These are phyloP conservation scores for Cecidostiba fungosa DNA, from an alignment of 2,888 invertebrate genomes.

Conservation along the genomic window DNA sequence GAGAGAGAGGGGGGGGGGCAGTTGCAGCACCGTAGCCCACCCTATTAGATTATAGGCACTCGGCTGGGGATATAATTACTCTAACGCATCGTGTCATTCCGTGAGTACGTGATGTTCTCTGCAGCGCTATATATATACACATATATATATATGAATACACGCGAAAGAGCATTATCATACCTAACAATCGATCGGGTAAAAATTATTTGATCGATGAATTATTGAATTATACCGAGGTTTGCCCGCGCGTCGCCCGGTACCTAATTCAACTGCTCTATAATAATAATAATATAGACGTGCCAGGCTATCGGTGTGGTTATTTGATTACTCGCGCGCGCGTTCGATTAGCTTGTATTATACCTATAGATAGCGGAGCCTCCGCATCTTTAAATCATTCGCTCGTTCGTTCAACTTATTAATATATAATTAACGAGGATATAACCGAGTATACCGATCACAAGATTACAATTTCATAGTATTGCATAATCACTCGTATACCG, in stretches of 20 bases:
- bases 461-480: no score
- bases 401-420: no score
- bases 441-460: no score
- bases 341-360: no score
- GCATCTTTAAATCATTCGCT: not conserved
- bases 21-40: not conserved
- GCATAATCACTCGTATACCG: no score
- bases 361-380: no score
- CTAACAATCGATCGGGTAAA: slow-evolving; percentile 44
- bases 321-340: not conserved
- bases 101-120: not conserved
- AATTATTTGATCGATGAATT: slow-evolving; percentile 52
- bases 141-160: not conserved
- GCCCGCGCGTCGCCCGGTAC: not conserved
- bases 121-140: not conserved
- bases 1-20: slow-evolving; percentile 10
- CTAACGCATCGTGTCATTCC: slow-evolving; percentile 35
- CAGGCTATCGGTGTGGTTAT: not conserved
- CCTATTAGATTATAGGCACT: slow-evolving; percentile 54
- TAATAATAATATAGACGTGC: slow-evolving; percentile 7
- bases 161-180: slow-evolving; percentile 27
- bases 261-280: not conserved
- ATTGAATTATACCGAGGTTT: slow-evolving; percentile 60
- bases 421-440: no score
- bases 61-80: slow-evolving; percentile 42